Base-by-base conservation (phyloP, 1,140 invertebrate species). In the Riptortus pedestris region DNA sequence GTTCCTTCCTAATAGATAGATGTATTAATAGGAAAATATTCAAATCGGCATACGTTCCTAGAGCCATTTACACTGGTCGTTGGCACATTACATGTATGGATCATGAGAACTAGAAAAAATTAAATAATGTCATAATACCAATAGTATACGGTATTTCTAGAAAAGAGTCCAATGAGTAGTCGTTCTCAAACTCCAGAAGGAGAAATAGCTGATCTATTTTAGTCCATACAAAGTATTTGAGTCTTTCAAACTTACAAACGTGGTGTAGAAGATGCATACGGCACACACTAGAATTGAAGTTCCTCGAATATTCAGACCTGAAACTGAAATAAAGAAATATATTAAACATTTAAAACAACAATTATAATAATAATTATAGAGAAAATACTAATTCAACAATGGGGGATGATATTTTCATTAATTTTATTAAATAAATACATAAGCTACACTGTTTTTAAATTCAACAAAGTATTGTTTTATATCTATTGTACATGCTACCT, bases 241-340 rank as follows among this genome's bases (percentile, higher is more conserved):
- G 7, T 52, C 5, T 7, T 22, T 26, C 1, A 4, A 22, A 57
- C 52, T 57, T 61, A 61, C 60, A 12, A 61, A 12, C 2, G 60
- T 45, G 5, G 60, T 61, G 24, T 61, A 61, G 45, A 61, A 61
- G 20, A 61, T 61, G 43, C 60, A 61, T 12, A 68, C 59, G n/a
- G 66, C 20, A 58, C 67, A 66, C 4, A 68, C 63, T 20, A 60
- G 22, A 16, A 64, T 65, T 1, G 67, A 66, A 5, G 66, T 29
- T 2, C 64, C 9, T 38, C 66, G 65, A 1, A 68, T 45, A 47
- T 66, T 62, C 0, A 66, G 59, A 2, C 67, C 67, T 28, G 67
- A 66, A 20, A 68, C 67, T 68, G 63, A 45, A 45, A 60, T 1
- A 26, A n/a, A n/a, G n/a, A n/a, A n/a, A n/a, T n/a, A n/a, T n/a